phyloP scores from a whole-genome alignment of 2,113 vertebrate genomes.

The Gymnorhina tibicen region DNA sequence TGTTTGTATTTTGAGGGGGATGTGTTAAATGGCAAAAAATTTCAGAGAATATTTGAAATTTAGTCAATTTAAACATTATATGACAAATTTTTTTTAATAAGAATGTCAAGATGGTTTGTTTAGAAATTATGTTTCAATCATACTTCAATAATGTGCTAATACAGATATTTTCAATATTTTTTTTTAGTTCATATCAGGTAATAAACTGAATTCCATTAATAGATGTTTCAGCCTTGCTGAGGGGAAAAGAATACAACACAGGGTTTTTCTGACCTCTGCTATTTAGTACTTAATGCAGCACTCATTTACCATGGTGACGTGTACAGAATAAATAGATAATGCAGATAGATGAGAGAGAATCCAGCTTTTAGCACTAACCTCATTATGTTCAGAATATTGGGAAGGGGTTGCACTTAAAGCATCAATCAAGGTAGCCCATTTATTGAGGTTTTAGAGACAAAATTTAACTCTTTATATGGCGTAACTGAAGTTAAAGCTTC shows the following conservation, averaged over 20 bases:
- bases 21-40: not conserved
- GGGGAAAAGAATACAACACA: not conserved
- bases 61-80: not conserved
- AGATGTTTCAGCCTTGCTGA: not conserved
- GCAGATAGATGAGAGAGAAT: constrained; percentile 39
- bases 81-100: not conserved
- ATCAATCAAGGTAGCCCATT: constrained; percentile 25
- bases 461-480: not conserved
- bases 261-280: constrained; percentile 25
- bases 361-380: constrained; percentile 58
- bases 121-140: not conserved
- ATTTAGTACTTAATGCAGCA: constrained; percentile 43
- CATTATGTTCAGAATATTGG: constrained; percentile 35
- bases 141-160: not conserved
- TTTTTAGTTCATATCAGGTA: not conserved
- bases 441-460: not conserved
- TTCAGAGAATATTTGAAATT: not conserved
- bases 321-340: constrained; percentile 30
- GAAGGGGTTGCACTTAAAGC: constrained; percentile 28
- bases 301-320: constrained; percentile 34
- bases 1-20: not conserved
- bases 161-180: not conserved
- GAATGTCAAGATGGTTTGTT: not conserved
- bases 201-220: constrained; percentile 16
- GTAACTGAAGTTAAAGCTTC: not conserved